A percentile compares a stretch with the other conserved stretches of the same genome.
These are phyloP conservation scores for Matsumyia berberina DNA, from an alignment of 2,888 invertebrate genomes.

Conservation along the genomic window DNA sequence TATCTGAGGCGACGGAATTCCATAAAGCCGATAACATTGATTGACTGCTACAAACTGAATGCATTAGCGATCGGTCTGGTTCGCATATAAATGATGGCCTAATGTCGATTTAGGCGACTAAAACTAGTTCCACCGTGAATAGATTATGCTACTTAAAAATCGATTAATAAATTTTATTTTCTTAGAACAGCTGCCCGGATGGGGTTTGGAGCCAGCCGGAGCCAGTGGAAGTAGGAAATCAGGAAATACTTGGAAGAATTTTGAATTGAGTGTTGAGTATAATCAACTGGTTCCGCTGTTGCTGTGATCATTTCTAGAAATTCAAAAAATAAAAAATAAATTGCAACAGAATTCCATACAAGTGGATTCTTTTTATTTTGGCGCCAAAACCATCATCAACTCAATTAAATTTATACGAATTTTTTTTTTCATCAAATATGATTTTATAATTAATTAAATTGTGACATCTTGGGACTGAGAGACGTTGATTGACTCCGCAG, in stretches of 20 bases:
- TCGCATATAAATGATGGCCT: slow-evolving; percentile 10
- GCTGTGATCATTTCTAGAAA: no score
- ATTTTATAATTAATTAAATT: no score
- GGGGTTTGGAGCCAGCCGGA: no score
- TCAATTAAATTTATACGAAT: no score
- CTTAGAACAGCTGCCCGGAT: not conserved
- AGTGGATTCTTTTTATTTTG: no score
- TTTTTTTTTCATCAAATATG: no score
- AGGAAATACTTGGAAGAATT: slow-evolving; percentile 3
- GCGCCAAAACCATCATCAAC: no score
- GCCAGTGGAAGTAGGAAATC: not conserved
- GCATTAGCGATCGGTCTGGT: slow-evolving; percentile 8
- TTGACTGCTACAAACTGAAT: slow-evolving; percentile 6
- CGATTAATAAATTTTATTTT: slow-evolving; percentile 3
- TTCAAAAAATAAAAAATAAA: no score
- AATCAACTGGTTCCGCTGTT: slow-evolving; percentile 2
- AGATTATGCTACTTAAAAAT: slow-evolving; percentile 16
- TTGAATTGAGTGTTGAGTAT: no score
- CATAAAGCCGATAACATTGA: slow-evolving; percentile 16
- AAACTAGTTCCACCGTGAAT: slow-evolving; percentile 33
- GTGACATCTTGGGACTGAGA: not conserved
- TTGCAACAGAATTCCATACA: no score
- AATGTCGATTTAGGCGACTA: not conserved
- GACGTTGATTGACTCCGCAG: slow-evolving; percentile 7
- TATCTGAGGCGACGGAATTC: not conserved